Base-by-base conservation (phyloP, 2,888 invertebrate species). In the Spodoptera picta region DNA sequence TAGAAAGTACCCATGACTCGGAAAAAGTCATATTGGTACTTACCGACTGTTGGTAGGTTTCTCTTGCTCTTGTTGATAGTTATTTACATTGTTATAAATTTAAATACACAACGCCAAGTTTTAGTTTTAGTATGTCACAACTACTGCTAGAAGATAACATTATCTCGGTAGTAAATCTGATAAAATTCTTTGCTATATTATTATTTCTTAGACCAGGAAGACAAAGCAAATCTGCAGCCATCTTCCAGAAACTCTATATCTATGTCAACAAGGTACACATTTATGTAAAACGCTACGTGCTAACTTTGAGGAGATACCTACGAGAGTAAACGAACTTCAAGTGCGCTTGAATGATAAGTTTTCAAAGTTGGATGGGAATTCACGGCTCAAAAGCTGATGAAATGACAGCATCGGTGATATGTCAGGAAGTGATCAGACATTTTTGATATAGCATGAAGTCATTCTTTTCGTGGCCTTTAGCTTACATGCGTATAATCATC, bases 231-330 rank as follows among this genome's bases (percentile, higher is more conserved):
- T 19, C 19, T 19, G 19, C 1, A 19, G 2, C 46, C 27, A 36
- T 36, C 74, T 83, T 90, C 88, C 53, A 89, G 88, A n/a, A 9
- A 62, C 66, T 83, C 56, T 87, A 87, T 81, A 60, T 85, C 86
- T 58, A 62, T 45, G 86, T 73, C 9, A 72, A 83, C 83, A 91
- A 91, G 88, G 88, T 88, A 90, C 90, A 90, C 88, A 90, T 92
- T 92, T 90, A 90, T 89, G 87, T 90, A 91, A 91, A 92, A 90
- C 87, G 89, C 86, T 89, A 89, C 88, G 88, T 90, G 88, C 83
- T 88, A 90, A 92, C 87, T 91, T 90, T 88, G 87, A 89, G 88
- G 89, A 90, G 89, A 88, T 91, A 91, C 90, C 89, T 90, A 86
- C 84, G 87, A 86, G 89, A 89, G 87, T 89, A 90, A 87, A 87